Base-by-base conservation (phyloP, 1,140 invertebrate species). In the Drosophila carrolli region DNA sequence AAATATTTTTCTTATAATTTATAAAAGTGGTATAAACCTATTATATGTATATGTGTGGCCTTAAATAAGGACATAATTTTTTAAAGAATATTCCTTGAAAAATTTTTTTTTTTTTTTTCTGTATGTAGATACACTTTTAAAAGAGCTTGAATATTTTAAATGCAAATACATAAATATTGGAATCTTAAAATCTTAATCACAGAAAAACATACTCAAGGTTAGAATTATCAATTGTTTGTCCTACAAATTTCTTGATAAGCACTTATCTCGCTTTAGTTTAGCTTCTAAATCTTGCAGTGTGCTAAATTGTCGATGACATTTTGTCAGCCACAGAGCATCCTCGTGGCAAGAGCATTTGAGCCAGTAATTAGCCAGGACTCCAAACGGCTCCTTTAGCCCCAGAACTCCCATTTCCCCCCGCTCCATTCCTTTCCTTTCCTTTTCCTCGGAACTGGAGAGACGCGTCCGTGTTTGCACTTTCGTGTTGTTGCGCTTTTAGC, bases 401-500 rank as follows among this genome's bases (percentile, higher is more conserved):
- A 37, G 61, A 50, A 32, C 13, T 70, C 9, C 35, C 29, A 29
- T 14, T 10, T 13, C 10, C n/a, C n/a, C 9, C 10, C 5, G 14
- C 9, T 35, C 4, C 27, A 14, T 10, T 16, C 37, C 9, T 32
- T 9, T 2, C 9, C 14, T 9, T 7, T 9, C 6, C 4, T 10
- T 10, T 19, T n/a, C 27, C 29, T 8, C 19, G 9, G n/a, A n/a
- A 23, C 11, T 23, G 35, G 11, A 35, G 14, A 23, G 27, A 60
- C 16, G 40, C 48, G 57, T 74, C 62, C 43, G 37, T 55, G 58
- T 54, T 74, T 47, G 68, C 48, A 38, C 38, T 75, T 40, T 63
- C 71, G 53, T 75, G 66, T 75, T 75, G 77, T 62, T 67, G 59
- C 72, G 58, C 63, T 75, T 75, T 80, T 58, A 50, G 37, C 55